Percentiles rank a stretch among this genome's conserved stretches.
Evolutionary conservation across 2,797 vertebrate species (phyloP).

Genomic region (Hafferia zeledoni): DNA sequence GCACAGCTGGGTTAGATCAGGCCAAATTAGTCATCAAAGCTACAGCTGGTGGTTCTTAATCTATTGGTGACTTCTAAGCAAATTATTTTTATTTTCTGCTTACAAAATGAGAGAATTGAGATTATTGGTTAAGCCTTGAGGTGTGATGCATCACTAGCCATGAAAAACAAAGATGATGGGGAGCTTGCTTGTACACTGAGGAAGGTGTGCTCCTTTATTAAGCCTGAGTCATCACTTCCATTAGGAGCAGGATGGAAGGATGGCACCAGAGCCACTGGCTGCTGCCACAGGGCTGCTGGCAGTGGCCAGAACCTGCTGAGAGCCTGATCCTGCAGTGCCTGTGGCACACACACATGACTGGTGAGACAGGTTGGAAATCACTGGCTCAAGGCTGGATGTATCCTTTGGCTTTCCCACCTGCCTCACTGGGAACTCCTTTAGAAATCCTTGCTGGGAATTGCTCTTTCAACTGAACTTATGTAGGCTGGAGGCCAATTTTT

Average conservation of each 20-base stretch:
- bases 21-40: constrained; percentile 3
- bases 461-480: background rate
- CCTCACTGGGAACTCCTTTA: background rate
- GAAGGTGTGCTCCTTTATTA: background rate
- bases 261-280: background rate
- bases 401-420: background rate
- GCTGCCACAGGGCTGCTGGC: background rate
- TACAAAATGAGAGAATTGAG: constrained; percentile 20
- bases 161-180: background rate
- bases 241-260: background rate
- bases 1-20: background rate
- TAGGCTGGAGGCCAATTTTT: background rate
- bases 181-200: background rate
- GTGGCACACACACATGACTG: background rate
- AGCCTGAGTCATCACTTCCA: background rate
- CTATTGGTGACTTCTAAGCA: constrained; percentile 9
- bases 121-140: background rate
- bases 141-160: background rate
- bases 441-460: background rate
- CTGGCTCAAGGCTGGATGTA: background rate
- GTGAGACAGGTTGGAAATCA: background rate
- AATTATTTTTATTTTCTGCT: constrained; percentile 28
- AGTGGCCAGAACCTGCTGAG: background rate
- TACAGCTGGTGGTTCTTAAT: constrained; percentile 35
- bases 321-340: background rate